Evolutionary conservation across 2,797 vertebrate species (phyloP).

Genomic region (Bufotes viridis): DNA sequence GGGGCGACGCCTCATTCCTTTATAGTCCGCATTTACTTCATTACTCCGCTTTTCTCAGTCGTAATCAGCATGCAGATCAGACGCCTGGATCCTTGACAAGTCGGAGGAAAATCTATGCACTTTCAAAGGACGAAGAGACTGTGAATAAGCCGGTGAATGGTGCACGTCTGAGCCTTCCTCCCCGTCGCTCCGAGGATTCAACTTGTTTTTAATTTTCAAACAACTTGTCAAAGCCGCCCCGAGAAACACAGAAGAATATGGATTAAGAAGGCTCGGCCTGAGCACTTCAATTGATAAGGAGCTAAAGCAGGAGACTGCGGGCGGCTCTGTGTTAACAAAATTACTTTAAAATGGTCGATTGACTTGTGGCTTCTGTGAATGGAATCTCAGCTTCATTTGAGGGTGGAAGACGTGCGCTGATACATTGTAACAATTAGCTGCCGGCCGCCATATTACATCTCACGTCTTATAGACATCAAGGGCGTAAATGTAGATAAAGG

Average conservation of each 20-base stretch:
- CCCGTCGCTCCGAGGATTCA: background rate
- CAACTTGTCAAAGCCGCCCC: conserved; percentile 19
- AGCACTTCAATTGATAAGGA: background rate
- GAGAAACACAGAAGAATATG: conserved; percentile 27
- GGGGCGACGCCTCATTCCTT: background rate
- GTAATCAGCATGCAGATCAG: conserved; percentile 15
- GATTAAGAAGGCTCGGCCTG: background rate
- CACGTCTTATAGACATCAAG: too few species aligned
- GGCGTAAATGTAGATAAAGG: too few species aligned
- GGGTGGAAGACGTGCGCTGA: background rate
- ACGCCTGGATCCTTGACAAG: conserved; percentile 14
- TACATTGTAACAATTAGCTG: background rate
- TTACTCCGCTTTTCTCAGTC: background rate
- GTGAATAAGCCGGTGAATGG: background rate
- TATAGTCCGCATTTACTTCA: conserved; percentile 18
- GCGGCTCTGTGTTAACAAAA: background rate
- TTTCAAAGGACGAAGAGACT: conserved; percentile 18
- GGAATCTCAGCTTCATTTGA: background rate
- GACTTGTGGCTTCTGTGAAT: background rate
- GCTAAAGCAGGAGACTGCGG: background rate
- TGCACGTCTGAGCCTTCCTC: background rate
- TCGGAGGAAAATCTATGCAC: background rate
- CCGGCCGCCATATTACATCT: too few species aligned
- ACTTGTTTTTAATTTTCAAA: conserved; percentile 53
- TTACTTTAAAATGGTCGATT: background rate